phyloP scores from a whole-genome alignment of 2,888 invertebrate genomes.

The Aleiodes testaceus region DNA sequence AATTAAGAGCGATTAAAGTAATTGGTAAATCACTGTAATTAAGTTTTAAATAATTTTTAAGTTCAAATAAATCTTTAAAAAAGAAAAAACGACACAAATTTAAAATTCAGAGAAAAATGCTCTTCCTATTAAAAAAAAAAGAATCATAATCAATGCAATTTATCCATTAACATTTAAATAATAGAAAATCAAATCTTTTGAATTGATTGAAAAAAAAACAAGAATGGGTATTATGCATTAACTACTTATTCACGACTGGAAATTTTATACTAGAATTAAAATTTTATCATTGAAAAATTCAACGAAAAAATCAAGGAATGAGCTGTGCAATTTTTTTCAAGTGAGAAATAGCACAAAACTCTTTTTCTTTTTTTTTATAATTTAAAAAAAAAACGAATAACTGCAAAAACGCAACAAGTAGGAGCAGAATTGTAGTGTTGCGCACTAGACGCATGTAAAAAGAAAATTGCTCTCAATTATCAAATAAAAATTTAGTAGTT shows the following conservation, averaged over 20 bases:
- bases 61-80: slow-evolving; percentile 32
- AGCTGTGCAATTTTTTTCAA: slow-evolving; percentile 1
- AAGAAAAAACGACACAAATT: slow-evolving; percentile 34
- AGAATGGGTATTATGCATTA: neutral
- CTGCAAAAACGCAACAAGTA: slow-evolving; percentile 34
- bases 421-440: slow-evolving; percentile 46
- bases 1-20: slow-evolving; percentile 24
- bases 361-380: neutral
- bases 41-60: slow-evolving; percentile 50
- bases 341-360: slow-evolving; percentile 2
- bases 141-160: slow-evolving; percentile 45
- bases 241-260: neutral
- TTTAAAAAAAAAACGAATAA: slow-evolving; percentile 9
- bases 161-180: slow-evolving; percentile 43
- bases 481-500: slow-evolving; percentile 43
- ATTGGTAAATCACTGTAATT: slow-evolving; percentile 36
- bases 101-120: slow-evolving; percentile 41
- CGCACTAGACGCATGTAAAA: slow-evolving; percentile 44
- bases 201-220: neutral
- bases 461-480: slow-evolving; percentile 49
- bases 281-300: neutral
- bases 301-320: neutral
- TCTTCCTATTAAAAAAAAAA: slow-evolving; percentile 46
- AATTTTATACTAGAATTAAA: slow-evolving; percentile 10
- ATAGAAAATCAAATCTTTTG: neutral